Conservation (phyloP, 2,888 invertebrate species). For the Andrena marginata region DNA sequence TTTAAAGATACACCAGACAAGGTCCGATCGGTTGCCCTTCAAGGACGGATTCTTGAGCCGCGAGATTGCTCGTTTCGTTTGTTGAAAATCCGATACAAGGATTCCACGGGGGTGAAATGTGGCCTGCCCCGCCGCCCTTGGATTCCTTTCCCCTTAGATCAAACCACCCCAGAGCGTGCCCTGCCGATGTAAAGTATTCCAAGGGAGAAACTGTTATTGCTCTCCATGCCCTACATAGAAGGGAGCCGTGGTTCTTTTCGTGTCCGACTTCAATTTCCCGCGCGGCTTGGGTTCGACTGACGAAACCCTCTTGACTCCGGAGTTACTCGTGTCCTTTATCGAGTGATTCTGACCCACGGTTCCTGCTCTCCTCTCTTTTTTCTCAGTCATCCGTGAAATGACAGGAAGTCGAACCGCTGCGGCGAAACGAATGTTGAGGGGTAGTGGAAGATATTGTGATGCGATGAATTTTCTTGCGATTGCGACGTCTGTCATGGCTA, state of each 20-base stretch:
- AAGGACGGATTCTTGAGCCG: constrained; percentile 64
- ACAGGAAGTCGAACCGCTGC: background rate
- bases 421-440: background rate
- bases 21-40: constrained; percentile 50
- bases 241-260: constrained; percentile 21
- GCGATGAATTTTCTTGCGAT: background rate
- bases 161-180: constrained; percentile 21
- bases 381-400: background rate
- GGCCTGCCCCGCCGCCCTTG: constrained; percentile 17
- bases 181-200: constrained; percentile 59
- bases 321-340: constrained; percentile 9
- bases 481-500: too few species aligned
- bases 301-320: background rate
- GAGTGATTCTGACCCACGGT: background rate
- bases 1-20: constrained; percentile 48
- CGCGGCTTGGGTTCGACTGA: constrained; percentile 15
- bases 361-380: background rate
- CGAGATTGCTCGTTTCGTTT: constrained; percentile 71
- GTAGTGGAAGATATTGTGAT: background rate
- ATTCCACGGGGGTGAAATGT: constrained; percentile 35
- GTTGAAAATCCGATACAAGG: constrained; percentile 72
- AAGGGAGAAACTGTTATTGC: constrained; percentile 63
- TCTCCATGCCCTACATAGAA: constrained; percentile 38
- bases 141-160: constrained; percentile 36
- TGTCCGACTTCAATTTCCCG: constrained; percentile 53